Evolutionary conservation across 2,797 vertebrate species (phyloP).

Genomic region (Todus mexicanus): DNA sequence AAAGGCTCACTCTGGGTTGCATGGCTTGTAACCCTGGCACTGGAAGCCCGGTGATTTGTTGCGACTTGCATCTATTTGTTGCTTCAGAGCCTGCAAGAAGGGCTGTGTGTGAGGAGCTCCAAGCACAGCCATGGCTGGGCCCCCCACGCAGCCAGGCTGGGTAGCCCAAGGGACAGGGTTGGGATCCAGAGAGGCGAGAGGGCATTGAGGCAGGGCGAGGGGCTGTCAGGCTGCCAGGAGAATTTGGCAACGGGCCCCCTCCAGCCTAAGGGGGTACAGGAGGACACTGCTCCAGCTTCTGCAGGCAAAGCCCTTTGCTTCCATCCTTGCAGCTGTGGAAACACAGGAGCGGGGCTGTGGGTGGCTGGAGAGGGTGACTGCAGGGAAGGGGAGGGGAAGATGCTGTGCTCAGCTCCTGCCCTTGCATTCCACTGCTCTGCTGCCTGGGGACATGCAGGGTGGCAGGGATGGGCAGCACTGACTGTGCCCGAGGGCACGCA

Average conservation of each 20-base stretch:
- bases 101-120: neutral
- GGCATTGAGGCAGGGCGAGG: accelerated
- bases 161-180: neutral
- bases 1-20: neutral
- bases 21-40: neutral
- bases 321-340: neutral
- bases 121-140: accelerated
- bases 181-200: neutral
- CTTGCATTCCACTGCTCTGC: neutral
- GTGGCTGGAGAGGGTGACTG: neutral
- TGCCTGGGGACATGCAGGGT: neutral
- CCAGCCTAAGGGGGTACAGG: neutral
- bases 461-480: neutral
- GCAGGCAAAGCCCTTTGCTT: neutral
- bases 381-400: neutral
- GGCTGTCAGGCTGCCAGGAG: neutral
- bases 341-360: neutral
- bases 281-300: neutral
- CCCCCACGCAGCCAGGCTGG: neutral
- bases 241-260: neutral
- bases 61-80: neutral
- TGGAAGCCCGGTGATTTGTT: neutral
- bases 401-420: neutral
- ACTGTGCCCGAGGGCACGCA: too few relatives aligned
- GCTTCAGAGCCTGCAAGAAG: neutral